phyloP scores from a whole-genome alignment of 2,113 vertebrate species.

The Sturnus vulgaris region DNA sequence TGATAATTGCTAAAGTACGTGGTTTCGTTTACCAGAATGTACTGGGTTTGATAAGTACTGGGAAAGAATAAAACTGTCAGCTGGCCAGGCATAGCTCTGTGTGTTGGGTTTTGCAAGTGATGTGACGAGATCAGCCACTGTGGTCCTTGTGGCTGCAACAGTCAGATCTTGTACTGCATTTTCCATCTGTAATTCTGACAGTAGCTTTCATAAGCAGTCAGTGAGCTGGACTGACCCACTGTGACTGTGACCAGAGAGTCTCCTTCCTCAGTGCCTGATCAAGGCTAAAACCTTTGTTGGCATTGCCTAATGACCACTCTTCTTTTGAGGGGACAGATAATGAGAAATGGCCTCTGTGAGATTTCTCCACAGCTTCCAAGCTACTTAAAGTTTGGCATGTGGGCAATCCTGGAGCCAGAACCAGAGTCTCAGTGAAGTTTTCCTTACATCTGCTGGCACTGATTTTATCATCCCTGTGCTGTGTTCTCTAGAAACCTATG shows the following conservation, averaged over 20 bases:
- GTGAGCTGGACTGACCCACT: not conserved
- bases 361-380: not conserved
- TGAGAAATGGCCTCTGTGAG: not conserved
- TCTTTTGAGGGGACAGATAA: not conserved
- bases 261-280: not conserved
- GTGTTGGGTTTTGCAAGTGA: not conserved
- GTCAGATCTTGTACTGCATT: not conserved
- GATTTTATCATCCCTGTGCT: not conserved
- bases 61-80: not conserved
- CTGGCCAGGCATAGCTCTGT: not conserved
- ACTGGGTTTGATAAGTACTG: not conserved
- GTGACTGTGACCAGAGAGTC: not conserved
- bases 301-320: not conserved
- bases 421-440: not conserved
- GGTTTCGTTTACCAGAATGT: constrained; percentile 32
- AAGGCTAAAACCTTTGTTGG: not conserved
- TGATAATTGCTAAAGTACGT: not conserved
- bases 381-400: not conserved
- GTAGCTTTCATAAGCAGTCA: constrained; percentile 1
- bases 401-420: not conserved
- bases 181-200: constrained; percentile 3
- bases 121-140: not conserved
- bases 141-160: constrained; percentile 11
- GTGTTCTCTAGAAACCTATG: not conserved
- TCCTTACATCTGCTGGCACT: not conserved